Evolutionary conservation across 2,797 vertebrate species (phyloP).

Genomic region (Melanotaenia trifasciata): DNA sequence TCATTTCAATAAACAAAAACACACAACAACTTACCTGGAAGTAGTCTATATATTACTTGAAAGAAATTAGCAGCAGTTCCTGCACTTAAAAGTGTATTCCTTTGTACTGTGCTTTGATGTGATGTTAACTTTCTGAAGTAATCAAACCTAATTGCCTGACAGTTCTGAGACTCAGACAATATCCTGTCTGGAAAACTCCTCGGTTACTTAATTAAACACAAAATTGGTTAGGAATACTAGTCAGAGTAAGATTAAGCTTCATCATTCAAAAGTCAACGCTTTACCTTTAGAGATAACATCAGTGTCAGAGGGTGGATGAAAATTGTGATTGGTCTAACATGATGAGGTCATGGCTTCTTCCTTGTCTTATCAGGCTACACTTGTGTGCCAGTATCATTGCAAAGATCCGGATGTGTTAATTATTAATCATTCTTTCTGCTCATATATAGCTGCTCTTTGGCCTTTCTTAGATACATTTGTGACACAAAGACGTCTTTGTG

Average conservation of each 20-base stretch:
- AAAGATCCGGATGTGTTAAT: constrained; percentile 67
- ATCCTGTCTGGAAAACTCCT: not conserved
- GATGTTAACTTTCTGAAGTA: not conserved
- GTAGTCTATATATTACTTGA: constrained; percentile 1
- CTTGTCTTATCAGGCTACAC: constrained; percentile 41
- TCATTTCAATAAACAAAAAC: constrained; percentile 3
- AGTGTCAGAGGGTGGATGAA: constrained; percentile 1
- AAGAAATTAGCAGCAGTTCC: constrained; percentile 22
- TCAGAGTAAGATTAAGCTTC: not conserved
- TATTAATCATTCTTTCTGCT: constrained; percentile 61
- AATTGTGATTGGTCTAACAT: constrained; percentile 30
- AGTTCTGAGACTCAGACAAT: not conserved
- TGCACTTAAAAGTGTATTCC: constrained; percentile 7
- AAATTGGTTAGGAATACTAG: not conserved
- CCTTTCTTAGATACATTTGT: constrained; percentile 16
- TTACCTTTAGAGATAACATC: not conserved
- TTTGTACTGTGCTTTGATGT: not conserved
- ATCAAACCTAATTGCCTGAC: not conserved
- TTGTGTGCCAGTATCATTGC: constrained; percentile 47
- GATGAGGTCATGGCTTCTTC: constrained; percentile 51
- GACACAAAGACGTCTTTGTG: not conserved
- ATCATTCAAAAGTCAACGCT: not conserved
- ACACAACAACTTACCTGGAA: not conserved
- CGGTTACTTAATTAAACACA: not conserved
- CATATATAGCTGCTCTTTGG: constrained; percentile 44